phyloP scores from a whole-genome alignment of 37 sponge, comb jelly and placozoan genomes.

The Halichondria panicea region DNA sequence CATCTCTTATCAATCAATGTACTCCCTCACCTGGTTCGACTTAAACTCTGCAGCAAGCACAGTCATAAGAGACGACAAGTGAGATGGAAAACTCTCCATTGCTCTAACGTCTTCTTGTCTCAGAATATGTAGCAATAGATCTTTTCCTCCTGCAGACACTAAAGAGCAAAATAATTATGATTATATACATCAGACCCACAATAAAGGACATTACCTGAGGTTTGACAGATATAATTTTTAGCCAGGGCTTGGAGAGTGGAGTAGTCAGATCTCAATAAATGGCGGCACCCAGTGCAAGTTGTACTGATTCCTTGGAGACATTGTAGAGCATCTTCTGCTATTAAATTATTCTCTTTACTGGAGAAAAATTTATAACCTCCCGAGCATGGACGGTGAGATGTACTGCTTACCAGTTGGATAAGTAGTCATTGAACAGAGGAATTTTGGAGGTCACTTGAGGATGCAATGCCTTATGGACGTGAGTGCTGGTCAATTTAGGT shows the following conservation, averaged over 20 bases:
- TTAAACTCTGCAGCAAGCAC: conserved; percentile 36
- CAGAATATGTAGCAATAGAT: conserved; percentile 5
- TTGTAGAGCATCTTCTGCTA: conserved; percentile 51
- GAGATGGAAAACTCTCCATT: background rate
- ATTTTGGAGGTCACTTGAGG: conserved; percentile 73
- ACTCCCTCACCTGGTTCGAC: conserved; percentile 21
- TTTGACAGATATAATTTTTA: background rate
- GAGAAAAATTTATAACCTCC: background rate
- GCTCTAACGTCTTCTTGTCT: background rate
- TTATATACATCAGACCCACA: background rate
- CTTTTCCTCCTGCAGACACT: conserved; percentile 14
- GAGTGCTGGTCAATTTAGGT: background rate
- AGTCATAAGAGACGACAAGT: background rate
- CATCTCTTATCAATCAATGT: background rate
- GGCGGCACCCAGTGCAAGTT: conserved; percentile 16
- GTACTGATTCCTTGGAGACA: conserved; percentile 37
- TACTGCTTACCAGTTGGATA: conserved; percentile 24
- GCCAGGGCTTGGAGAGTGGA: conserved; percentile 26
- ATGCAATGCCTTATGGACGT: conserved; percentile 59
- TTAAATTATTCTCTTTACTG: background rate
- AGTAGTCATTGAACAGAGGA: conserved; percentile 52
- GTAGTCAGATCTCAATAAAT: conserved; percentile 32
- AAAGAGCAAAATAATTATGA: background rate
- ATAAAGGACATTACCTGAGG: conserved; percentile 7
- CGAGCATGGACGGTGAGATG: background rate